These are phyloP conservation scores for Pachycephala philippinensis DNA, from an alignment of 2,113 vertebrate genomes.

Conservation along the genomic window DNA sequence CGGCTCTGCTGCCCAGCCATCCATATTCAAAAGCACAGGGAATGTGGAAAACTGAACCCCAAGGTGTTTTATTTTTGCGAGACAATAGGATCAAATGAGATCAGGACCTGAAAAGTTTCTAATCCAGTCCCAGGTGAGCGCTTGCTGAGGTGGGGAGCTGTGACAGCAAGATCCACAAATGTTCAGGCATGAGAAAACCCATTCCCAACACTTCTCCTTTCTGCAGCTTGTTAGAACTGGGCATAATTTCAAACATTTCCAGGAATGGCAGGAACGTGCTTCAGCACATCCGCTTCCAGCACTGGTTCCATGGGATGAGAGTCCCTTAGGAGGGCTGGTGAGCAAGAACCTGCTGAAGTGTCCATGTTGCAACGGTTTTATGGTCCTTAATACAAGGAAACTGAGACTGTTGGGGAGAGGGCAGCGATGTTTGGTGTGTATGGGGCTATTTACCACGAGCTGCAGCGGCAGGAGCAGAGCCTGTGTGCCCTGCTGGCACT, in stretches of 20 bases:
- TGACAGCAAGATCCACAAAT: background rate
- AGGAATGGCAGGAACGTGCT: background rate
- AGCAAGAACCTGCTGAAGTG: background rate
- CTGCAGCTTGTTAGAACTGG: background rate
- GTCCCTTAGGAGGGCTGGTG: background rate
- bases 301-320: background rate
- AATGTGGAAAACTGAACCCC: background rate
- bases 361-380: rapidly evolving
- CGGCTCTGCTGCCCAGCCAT: background rate
- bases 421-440: background rate
- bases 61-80: background rate
- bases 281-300: background rate
- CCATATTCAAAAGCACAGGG: background rate
- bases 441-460: background rate
- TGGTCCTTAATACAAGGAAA: background rate
- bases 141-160: background rate
- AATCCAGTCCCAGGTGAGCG: background rate
- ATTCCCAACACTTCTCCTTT: background rate
- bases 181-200: background rate
- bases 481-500: background rate
- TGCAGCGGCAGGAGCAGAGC: rapidly evolving
- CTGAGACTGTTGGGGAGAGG: background rate
- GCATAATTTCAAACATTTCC: background rate
- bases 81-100: background rate
- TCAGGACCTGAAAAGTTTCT: background rate